These are phyloP conservation scores for Botia kubotai DNA, from an alignment of 2,797 vertebrate species.

Conservation along the genomic window DNA sequence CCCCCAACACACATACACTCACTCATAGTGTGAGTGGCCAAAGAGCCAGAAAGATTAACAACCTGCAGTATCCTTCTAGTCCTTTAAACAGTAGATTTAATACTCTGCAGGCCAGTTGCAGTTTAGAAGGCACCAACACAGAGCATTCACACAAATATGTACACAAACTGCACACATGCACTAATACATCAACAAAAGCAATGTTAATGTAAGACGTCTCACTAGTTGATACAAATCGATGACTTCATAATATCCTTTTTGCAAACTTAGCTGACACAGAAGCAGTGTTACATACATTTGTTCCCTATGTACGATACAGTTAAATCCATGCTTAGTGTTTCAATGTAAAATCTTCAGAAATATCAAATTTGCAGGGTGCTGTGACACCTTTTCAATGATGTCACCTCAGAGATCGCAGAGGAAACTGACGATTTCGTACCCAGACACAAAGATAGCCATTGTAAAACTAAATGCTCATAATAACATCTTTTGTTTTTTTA, in stretches of 20 bases:
- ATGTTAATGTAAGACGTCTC: not conserved
- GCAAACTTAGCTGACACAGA: not conserved
- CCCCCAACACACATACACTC: constrained; percentile 13
- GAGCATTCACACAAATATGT: constrained; percentile 4
- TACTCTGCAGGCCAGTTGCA: constrained; percentile 45
- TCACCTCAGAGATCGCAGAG: constrained; percentile 48
- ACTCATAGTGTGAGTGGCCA: not conserved
- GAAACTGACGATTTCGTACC: constrained; percentile 15
- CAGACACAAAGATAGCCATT: constrained; percentile 14
- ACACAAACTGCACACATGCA: constrained; percentile 18
- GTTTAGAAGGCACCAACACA: constrained; percentile 34
- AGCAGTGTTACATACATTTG: not conserved
- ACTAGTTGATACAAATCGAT: not conserved
- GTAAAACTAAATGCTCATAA: not conserved
- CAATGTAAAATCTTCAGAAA: constrained; percentile 12
- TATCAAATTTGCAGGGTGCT: constrained; percentile 30
- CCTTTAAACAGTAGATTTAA: constrained; percentile 61
- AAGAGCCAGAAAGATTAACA: constrained; percentile 47
- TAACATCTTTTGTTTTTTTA: not conserved
- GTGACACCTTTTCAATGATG: constrained; percentile 60
- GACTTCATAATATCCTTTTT: not conserved
- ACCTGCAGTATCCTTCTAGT: constrained; percentile 54
- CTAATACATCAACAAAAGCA: constrained; percentile 14
- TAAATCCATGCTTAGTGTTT: not conserved
- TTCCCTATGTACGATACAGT: not conserved